These are phyloP conservation scores for Tautogolabrus adspersus DNA, from an alignment of 2,113 vertebrate genomes.

Conservation along the genomic window DNA sequence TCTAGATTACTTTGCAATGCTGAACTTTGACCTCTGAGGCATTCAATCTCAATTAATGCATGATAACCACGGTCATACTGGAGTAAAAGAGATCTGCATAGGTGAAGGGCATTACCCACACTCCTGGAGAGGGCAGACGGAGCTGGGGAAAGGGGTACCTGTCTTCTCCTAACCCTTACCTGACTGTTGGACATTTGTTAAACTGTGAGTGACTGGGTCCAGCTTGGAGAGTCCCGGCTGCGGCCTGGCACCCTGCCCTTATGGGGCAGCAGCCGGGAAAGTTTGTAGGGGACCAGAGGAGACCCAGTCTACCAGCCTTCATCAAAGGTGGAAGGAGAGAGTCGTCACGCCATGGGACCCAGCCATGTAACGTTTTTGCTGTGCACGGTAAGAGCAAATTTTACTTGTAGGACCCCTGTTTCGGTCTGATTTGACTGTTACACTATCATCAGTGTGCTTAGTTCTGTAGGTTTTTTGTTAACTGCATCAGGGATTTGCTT, in stretches of 20 bases:
- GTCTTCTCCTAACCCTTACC: conserved; percentile 8
- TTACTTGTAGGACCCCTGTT: background rate
- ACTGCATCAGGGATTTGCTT: background rate
- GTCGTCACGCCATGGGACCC: conserved; percentile 88
- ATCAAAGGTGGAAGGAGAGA: conserved; percentile 94
- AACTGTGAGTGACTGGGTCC: conserved; percentile 56
- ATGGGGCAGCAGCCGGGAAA: conserved; percentile 99
- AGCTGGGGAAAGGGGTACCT: conserved; percentile 43
- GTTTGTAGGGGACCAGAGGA: conserved; percentile 96
- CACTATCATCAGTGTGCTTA: background rate
- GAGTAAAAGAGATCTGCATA: conserved; percentile 50
- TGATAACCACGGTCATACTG: conserved; percentile 46
- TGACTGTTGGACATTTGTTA: conserved; percentile 23
- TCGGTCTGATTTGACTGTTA: background rate
- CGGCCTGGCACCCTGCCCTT: conserved; percentile 88
- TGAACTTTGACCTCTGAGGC: conserved; percentile 45
- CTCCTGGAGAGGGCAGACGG: conserved; percentile 42
- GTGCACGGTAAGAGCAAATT: conserved; percentile 91
- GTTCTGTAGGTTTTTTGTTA: background rate
- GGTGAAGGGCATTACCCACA: conserved; percentile 30
- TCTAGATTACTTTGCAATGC: conserved; percentile 50
- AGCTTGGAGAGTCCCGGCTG: conserved; percentile 77
- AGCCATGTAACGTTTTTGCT: conserved; percentile 93
- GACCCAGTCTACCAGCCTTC: conserved; percentile 97
- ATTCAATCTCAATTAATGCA: conserved; percentile 64